A percentile compares a stretch with the other conserved stretches of the same genome.
Evolutionary conservation across 2,113 vertebrate genomes (phyloP).

Genomic region (Puma concolor): DNA sequence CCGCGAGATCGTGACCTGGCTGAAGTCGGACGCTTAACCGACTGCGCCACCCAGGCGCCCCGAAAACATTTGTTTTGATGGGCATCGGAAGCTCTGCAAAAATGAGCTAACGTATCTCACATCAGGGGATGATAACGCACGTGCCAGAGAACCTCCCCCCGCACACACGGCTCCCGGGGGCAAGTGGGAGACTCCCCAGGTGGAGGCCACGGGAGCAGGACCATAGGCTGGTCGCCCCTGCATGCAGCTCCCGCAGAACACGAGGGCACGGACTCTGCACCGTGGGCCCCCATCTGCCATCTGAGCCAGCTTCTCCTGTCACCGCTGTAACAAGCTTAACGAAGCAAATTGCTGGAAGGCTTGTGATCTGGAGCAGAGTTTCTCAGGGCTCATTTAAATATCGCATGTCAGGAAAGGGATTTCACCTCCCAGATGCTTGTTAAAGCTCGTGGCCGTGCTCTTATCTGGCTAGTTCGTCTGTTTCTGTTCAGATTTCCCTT

Average conservation of each 20-base stretch:
- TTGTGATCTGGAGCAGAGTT: background rate
- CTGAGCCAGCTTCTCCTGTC: background rate
- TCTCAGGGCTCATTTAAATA: slow-evolving; percentile 58
- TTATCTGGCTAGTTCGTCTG: background rate
- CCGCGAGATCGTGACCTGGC: no score
- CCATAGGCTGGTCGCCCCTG: background rate
- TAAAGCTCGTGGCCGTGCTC: background rate
- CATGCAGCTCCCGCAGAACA: background rate
- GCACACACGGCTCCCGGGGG: background rate
- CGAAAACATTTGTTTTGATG: background rate
- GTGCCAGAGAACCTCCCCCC: background rate
- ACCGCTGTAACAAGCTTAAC: background rate
- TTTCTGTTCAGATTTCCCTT: background rate
- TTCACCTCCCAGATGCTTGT: background rate
- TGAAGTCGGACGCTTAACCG: no score
- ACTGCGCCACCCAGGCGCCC: no score
- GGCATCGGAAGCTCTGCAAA: background rate
- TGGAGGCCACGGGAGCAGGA: background rate
- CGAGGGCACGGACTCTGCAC: background rate
- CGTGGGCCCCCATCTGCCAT: background rate
- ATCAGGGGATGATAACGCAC: background rate
- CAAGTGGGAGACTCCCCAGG: background rate
- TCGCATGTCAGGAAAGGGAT: slow-evolving; percentile 26
- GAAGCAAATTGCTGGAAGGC: slow-evolving; percentile 44
- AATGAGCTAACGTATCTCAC: no score